Conservation (phyloP, 1,140 invertebrate species). For the Magallana angulata region DNA sequence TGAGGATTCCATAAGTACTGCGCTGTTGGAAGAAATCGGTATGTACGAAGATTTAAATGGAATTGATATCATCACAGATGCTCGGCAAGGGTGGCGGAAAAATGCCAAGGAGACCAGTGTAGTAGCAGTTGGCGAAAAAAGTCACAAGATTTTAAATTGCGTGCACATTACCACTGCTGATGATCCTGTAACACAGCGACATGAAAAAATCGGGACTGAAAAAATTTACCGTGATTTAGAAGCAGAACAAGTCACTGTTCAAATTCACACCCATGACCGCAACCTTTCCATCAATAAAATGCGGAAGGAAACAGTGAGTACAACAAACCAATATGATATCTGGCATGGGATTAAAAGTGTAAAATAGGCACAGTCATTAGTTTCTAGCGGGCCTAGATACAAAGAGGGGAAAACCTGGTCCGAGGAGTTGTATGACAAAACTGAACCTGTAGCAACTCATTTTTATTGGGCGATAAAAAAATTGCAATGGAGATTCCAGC, state of each 20-base stretch:
- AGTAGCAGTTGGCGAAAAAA: slow-evolving; percentile 35
- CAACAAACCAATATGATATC: slow-evolving; percentile 40
- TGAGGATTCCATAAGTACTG: no score
- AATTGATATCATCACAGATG: not conserved
- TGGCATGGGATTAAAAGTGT: slow-evolving; percentile 43
- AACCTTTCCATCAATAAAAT: slow-evolving; percentile 46
- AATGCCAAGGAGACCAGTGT: slow-evolving; percentile 36
- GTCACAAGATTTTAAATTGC: slow-evolving; percentile 34
- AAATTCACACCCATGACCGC: slow-evolving; percentile 32
- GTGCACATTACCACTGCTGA: slow-evolving; percentile 22
- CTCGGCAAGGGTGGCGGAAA: slow-evolving; percentile 40
- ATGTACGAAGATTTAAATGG: no score
- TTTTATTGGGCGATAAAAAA: slow-evolving; percentile 26
- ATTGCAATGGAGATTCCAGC: not conserved
- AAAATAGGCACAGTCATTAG: not conserved
- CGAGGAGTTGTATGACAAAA: not conserved
- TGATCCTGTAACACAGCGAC: slow-evolving; percentile 45
- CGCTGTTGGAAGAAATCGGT: no score
- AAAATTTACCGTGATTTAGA: not conserved
- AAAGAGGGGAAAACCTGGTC: slow-evolving; percentile 10
- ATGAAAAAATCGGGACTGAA: slow-evolving; percentile 45
- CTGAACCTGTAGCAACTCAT: slow-evolving; percentile 42
- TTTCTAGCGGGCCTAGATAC: slow-evolving; percentile 8
- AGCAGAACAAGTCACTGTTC: not conserved
- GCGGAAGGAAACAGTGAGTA: not conserved